phyloP scores from a whole-genome alignment of 2,797 vertebrate genomes.

The Eptatretus atami region DNA sequence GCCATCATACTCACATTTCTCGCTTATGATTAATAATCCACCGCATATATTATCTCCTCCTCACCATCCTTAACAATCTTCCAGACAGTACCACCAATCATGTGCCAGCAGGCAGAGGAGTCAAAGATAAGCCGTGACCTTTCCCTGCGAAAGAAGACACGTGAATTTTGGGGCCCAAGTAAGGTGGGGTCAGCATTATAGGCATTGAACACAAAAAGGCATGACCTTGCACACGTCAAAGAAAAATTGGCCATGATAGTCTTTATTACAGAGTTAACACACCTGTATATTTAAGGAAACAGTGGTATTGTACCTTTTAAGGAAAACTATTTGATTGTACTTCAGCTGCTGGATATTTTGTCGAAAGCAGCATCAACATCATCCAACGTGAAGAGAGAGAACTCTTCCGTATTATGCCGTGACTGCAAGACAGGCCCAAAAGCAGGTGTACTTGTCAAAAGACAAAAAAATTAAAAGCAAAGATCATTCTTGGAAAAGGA shows the following conservation, averaged over 20 bases:
- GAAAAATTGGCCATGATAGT: no score
- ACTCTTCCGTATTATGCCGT: conserved; percentile 88
- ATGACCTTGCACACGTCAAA: no score
- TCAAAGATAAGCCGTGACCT: conserved; percentile 88
- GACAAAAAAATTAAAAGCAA: conserved; percentile 8
- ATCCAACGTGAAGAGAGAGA: conserved; percentile 62
- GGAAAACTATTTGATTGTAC: conserved; percentile 92
- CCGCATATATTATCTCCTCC: conserved; percentile 84
- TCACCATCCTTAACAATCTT: conserved; percentile 98
- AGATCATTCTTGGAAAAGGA: not conserved
- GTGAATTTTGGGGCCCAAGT: no score
- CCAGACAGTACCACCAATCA: conserved; percentile 97
- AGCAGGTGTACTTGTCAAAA: not conserved
- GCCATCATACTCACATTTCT: conserved; percentile 51
- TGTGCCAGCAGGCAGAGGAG: conserved; percentile 74
- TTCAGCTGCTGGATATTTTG: conserved; percentile 94
- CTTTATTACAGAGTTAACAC: no score
- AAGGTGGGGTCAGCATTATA: no score
- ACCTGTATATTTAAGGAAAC: no score
- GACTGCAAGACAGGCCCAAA: conserved; percentile 20
- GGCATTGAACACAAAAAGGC: no score
- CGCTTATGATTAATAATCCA: conserved; percentile 98
- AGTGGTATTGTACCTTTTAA: conserved; percentile 39
- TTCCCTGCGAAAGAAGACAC: conserved; percentile 27
- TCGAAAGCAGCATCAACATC: conserved; percentile 91